Evolutionary conservation across 2,888 invertebrate genomes (phyloP).

Genomic region (Meteorus colon): DNA sequence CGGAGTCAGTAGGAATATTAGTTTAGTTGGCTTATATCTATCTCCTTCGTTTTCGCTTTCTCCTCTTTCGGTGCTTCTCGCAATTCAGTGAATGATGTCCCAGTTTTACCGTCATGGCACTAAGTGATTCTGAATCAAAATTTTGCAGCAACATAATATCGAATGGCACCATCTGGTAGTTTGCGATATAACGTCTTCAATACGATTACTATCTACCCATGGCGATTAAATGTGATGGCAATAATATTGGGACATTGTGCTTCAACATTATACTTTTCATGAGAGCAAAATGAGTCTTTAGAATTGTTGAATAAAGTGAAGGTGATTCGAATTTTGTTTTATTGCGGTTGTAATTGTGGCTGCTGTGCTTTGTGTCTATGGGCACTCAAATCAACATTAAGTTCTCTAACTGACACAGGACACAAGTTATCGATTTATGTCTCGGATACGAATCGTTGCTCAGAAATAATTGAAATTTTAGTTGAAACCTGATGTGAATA

Average conservation of each 20-base stretch:
- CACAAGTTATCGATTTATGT: conserved; percentile 2
- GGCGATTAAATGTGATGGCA: background rate
- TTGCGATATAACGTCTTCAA: background rate
- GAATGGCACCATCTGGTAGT: background rate
- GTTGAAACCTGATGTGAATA: conserved; percentile 18
- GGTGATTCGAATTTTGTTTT: conserved; percentile 13
- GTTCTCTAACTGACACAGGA: background rate
- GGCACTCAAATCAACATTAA: background rate
- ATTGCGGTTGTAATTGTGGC: background rate
- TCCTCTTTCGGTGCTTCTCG: background rate
- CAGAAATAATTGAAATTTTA: conserved; percentile 3
- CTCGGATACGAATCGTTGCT: conserved; percentile 3
- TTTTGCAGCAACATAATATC: background rate
- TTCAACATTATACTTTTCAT: background rate
- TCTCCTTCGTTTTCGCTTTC: background rate
- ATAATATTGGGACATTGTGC: background rate
- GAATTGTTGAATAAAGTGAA: background rate
- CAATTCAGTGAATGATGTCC: background rate
- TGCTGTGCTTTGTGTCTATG: background rate
- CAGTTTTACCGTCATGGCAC: background rate
- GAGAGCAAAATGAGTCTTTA: background rate
- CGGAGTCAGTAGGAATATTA: background rate
- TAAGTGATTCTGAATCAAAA: background rate
- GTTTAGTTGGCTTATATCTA: background rate
- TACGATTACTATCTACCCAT: background rate